Conservation (phyloP, 2,888 invertebrate genomes). For the Phytoseiulus persimilis region DNA sequence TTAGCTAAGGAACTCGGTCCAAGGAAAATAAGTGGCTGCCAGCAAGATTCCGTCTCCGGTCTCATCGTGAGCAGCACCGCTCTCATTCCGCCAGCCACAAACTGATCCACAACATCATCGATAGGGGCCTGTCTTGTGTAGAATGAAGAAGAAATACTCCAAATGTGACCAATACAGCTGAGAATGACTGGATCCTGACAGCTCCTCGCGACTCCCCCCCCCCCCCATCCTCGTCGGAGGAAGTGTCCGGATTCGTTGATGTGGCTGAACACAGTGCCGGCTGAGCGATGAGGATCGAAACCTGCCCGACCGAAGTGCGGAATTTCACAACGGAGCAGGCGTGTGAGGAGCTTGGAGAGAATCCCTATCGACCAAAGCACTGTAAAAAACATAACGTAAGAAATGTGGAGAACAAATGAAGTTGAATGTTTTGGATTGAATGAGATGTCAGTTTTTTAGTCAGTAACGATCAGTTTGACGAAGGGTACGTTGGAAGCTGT, state of each 20-base stretch:
- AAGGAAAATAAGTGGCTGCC: background rate
- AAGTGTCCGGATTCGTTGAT: too few relatives aligned
- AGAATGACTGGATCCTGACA: background rate
- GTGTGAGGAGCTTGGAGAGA: background rate
- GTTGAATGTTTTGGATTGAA: background rate
- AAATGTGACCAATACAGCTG: background rate
- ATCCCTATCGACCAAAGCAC: background rate
- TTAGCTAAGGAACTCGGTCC: background rate
- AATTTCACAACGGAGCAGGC: background rate
- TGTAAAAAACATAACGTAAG: background rate
- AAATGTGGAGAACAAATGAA: background rate
- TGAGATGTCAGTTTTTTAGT: background rate
- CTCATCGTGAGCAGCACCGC: background rate
- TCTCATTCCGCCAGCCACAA: background rate
- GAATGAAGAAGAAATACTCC: background rate
- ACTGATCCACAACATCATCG: background rate
- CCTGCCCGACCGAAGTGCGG: background rate
- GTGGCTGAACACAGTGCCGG: too few relatives aligned
- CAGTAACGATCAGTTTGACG: too few relatives aligned
- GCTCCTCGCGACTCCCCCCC: background rate
- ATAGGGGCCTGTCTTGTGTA: background rate
- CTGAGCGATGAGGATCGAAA: too few relatives aligned
- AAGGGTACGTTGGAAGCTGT: background rate
- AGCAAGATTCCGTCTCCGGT: background rate
- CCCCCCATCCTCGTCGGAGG: too few relatives aligned